Base-by-base conservation (phyloP, 2,113 vertebrate species). In the Microcebus ravelobensis region DNA sequence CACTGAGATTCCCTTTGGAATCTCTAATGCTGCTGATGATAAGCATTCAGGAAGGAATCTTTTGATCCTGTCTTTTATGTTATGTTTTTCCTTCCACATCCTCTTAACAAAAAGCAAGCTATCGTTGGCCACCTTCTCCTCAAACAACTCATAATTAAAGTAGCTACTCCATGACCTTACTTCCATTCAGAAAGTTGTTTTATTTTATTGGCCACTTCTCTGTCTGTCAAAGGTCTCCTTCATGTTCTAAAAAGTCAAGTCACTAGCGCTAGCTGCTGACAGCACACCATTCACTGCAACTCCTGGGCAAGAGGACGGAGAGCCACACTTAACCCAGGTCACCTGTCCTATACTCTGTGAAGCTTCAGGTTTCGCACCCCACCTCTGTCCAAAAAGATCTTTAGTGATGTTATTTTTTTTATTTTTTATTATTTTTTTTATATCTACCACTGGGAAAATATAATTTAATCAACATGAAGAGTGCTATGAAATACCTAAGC, bases 11-110 rank as follows among this genome's bases (percentile, higher is more conserved):
- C 59, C 61, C 57, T 91, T 91, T 74, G 87, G 80, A 73, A 55
- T 83, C 76, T 68, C 15, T 65, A 90, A 84, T 13, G 13, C 42
- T 79, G 5, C 63, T 48, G 36, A 8, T 48, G 29, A 65, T 31
- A 71, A 90, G 84, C 74, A 93, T 29, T 67, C 63, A 48, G 42
- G 10, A 15, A 94, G 76, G 50, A 95, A 55, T 7, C 20, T 70
- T 87, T 91, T 94, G 59, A 90, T 68, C n/a, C 59, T 95, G 8
- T 59, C 87, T 39, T 89, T 89, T 73, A 48, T 31, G 11, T 77
- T 25, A 65, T 81, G 76, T 74, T 29, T 86, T 90, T 59, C n/a
- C 70, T 73, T 77, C 55, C 39, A 4, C 5, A 39, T n/a, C 25
- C 48, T 89, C 63, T 81, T 70, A 36, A 55, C 10, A 67, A 92